Conservation (phyloP, 2,113 vertebrate species). For the Glaucomys volans region DNA sequence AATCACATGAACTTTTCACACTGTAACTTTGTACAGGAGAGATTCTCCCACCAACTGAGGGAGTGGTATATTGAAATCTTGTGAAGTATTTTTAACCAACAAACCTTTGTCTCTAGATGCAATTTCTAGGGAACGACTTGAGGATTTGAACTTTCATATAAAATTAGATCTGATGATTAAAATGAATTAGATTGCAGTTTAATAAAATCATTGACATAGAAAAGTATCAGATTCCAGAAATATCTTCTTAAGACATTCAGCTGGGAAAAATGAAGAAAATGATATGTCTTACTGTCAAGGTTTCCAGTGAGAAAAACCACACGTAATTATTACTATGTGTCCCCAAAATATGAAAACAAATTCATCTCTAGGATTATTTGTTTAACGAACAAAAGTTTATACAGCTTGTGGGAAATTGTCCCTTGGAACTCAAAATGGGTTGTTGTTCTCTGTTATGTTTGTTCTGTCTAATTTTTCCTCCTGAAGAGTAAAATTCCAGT, state of each 20-base stretch:
- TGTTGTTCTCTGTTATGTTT: conserved; percentile 61
- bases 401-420: conserved; percentile 85
- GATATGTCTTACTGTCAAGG: conserved; percentile 46
- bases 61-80: not conserved
- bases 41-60: not conserved
- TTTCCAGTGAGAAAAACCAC: conserved; percentile 62
- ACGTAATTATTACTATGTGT: conserved; percentile 52
- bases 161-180: conserved; percentile 30
- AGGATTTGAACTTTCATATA: not conserved
- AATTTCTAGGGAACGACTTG: not conserved
- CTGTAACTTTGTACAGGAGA: not conserved
- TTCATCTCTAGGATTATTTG: conserved; percentile 82
- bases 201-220: not conserved
- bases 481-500: conserved; percentile 16
- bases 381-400: conserved; percentile 83
- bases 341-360: conserved; percentile 54
- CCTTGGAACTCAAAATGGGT: conserved; percentile 70
- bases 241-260: conserved; percentile 26
- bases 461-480: conserved; percentile 4
- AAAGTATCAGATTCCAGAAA: conserved; percentile 49
- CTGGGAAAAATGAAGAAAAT: conserved; percentile 38
- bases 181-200: conserved; percentile 24
- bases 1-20: not conserved
- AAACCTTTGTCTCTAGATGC: not conserved
- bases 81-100: not conserved